Percentiles rank a stretch among this genome's conserved stretches.
Evolutionary conservation across 2,113 vertebrate genomes (phyloP).

Genomic region (Rhipidura dahli): DNA sequence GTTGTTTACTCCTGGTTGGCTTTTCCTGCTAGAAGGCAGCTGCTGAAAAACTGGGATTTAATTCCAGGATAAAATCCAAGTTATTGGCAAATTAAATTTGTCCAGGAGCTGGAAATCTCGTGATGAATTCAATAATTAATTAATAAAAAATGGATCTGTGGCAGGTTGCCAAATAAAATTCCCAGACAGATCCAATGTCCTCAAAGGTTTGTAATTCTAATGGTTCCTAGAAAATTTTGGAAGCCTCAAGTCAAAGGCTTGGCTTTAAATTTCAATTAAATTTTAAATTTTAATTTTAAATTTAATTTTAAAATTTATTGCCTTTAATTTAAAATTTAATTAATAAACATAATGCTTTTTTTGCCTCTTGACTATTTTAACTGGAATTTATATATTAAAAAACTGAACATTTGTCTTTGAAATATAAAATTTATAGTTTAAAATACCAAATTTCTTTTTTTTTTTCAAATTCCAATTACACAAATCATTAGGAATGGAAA

Average conservation of each 20-base stretch:
- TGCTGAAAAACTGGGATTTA: not conserved
- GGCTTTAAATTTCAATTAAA: not conserved
- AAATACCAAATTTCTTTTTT: not conserved
- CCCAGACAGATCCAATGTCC: not conserved
- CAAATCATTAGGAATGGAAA: not conserved
- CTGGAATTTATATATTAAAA: not conserved
- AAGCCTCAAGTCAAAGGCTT: not conserved
- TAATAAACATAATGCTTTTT: no score
- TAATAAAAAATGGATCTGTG: not conserved
- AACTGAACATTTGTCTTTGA: not conserved
- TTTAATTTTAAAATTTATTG: no score
- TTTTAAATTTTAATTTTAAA: not conserved
- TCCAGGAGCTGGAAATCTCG: not conserved
- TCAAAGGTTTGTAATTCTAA: not conserved
- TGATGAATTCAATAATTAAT: not conserved
- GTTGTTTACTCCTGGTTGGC: fast-evolving
- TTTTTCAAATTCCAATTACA: not conserved
- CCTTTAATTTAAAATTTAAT: no score
- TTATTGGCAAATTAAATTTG: not conserved
- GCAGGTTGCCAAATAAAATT: not conserved
- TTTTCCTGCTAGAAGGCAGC: not conserved
- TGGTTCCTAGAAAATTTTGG: not conserved
- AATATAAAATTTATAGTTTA: not conserved
- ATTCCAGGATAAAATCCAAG: not conserved
- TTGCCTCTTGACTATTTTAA: not conserved